Evolutionary conservation across 2,113 vertebrate species (phyloP).

Genomic region (Polypterus senegalus): DNA sequence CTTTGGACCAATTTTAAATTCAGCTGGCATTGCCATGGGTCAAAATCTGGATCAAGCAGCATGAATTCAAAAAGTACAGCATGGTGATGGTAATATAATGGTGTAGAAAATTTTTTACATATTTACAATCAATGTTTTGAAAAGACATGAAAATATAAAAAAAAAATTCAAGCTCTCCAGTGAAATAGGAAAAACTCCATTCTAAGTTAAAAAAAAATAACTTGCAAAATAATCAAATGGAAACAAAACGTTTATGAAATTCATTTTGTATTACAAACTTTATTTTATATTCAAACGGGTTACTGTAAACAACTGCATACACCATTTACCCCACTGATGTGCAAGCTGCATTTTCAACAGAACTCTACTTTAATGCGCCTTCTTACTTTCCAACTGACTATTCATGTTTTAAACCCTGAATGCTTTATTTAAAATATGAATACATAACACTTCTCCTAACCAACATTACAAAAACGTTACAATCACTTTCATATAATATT

Average conservation of each 20-base stretch:
- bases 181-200: too few relatives aligned
- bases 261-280: conserved; percentile 4
- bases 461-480: conserved; percentile 47
- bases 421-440: conserved; percentile 58
- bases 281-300: not conserved
- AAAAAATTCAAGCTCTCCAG: too few relatives aligned
- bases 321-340: conserved; percentile 1
- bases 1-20: too few relatives aligned
- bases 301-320: conserved; percentile 4
- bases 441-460: conserved; percentile 52
- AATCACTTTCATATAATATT: conserved; percentile 40
- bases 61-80: too few relatives aligned
- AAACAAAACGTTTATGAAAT: not conserved
- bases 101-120: too few relatives aligned
- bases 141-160: too few relatives aligned
- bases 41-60: too few relatives aligned
- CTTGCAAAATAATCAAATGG: not conserved
- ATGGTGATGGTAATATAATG: too few relatives aligned
- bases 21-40: too few relatives aligned
- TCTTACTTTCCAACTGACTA: not conserved
- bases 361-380: not conserved
- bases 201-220: too few relatives aligned
- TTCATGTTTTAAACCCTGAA: conserved; percentile 44
- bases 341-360: not conserved
- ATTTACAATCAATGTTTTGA: too few relatives aligned